Percentiles rank a stretch among this genome's conserved stretches.
phyloP scores from a whole-genome alignment of 2,113 vertebrate species.

The Micromys minutus region DNA sequence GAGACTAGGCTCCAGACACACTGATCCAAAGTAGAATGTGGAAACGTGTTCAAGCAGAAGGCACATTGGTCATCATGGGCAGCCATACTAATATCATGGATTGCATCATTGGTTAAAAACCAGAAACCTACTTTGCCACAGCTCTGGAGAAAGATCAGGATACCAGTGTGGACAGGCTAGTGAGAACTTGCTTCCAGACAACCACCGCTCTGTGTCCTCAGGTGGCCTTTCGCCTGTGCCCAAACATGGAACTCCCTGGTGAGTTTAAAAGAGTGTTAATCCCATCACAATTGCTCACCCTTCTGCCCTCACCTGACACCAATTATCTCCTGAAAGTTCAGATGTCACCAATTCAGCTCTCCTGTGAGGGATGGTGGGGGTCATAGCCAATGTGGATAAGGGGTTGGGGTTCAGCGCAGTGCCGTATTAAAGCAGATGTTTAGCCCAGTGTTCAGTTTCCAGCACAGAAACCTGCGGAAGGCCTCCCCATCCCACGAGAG shows the following conservation, averaged over 20 bases:
- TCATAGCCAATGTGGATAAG: background rate
- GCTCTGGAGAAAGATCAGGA: background rate
- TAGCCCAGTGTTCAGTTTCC: background rate
- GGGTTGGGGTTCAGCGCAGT: background rate
- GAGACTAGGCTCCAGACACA: background rate
- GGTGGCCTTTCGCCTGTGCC: fast-evolving
- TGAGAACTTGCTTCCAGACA: background rate
- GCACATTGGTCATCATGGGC: background rate
- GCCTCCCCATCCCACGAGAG: background rate
- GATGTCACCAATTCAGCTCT: background rate
- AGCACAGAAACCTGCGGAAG: background rate
- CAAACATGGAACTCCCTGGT: background rate
- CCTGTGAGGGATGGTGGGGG: background rate
- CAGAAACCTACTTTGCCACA: background rate
- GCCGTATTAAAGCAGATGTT: background rate
- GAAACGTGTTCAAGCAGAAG: background rate
- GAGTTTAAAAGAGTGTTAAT: background rate
- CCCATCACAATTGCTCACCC: background rate
- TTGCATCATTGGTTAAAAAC: background rate
- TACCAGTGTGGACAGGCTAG: no score
- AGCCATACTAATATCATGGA: no score
- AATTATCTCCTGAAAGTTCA: background rate
- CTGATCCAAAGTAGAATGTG: background rate
- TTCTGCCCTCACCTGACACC: background rate
- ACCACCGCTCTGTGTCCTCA: background rate